phyloP scores from a whole-genome alignment of 1,140 invertebrate genomes.

The Brachionus koreanus region DNA sequence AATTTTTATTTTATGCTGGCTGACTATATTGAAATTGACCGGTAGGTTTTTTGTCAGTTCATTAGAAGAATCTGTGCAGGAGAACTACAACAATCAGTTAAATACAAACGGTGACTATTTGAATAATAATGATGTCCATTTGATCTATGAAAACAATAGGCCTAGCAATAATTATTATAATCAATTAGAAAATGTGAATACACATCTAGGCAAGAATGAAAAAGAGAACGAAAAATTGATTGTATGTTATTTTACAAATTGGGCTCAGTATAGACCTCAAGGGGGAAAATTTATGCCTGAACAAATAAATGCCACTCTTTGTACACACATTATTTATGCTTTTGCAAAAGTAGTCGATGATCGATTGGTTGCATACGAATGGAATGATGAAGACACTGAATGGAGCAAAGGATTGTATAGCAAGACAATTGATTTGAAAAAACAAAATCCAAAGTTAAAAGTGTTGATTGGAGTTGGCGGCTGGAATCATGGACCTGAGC shows the following conservation, averaged over 20 bases:
- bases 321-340: constrained; percentile 88
- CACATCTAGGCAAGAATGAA: too few species aligned
- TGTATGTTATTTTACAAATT: constrained; percentile 77
- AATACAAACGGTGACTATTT: too few species aligned
- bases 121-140: too few species aligned
- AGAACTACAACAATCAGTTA: too few species aligned
- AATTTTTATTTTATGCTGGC: background rate
- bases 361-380: constrained; percentile 76
- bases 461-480: constrained; percentile 78
- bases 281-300: constrained; percentile 78
- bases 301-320: constrained; percentile 76
- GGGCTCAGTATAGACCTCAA: constrained; percentile 82
- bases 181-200: too few species aligned
- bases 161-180: too few species aligned
- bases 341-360: constrained; percentile 73
- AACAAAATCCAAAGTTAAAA: constrained; percentile 66
- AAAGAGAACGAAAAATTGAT: background rate
- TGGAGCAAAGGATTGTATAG: constrained; percentile 34
- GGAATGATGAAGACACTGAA: constrained; percentile 68
- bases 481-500: constrained; percentile 77
- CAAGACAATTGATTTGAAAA: constrained; percentile 6
- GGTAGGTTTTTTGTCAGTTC: background rate
- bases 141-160: too few species aligned
- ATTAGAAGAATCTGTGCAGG: too few species aligned
- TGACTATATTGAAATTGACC: background rate